These are phyloP conservation scores for Diuraphis noxia DNA, from an alignment of 1,140 invertebrate genomes.

Conservation along the genomic window DNA sequence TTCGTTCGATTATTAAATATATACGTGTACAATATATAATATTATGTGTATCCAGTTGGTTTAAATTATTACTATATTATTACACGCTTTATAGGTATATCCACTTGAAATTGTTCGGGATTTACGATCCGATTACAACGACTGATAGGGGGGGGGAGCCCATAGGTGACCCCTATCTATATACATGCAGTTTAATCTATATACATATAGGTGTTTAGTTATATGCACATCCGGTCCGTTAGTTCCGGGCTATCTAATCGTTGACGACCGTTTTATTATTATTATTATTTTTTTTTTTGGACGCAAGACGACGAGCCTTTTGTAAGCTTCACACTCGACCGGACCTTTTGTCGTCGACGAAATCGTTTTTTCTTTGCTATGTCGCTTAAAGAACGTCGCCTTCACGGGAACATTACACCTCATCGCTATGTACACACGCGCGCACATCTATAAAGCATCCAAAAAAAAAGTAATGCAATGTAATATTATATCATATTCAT, in stretches of 20 bases:
- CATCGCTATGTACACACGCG: background rate
- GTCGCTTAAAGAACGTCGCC: background rate
- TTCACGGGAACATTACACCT: background rate
- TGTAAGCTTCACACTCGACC: background rate
- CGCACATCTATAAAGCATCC: background rate
- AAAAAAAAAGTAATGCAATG: background rate
- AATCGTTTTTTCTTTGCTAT: background rate
- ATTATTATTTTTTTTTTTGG: background rate
- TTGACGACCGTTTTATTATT: background rate
- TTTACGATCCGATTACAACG: background rate
- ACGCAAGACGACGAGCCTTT: background rate
- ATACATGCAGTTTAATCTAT: background rate
- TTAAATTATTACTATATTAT: constrained; percentile 22
- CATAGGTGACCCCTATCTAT: background rate
- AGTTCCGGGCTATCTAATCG: constrained; percentile 19
- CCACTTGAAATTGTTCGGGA: constrained; percentile 24
- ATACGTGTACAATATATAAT: background rate
- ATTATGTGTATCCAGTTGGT: background rate
- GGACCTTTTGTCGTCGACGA: constrained; percentile 4
- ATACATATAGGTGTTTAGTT: no score
- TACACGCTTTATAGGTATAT: background rate
- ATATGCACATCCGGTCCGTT: background rate
- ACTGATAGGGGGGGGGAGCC: background rate
- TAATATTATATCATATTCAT: constrained; percentile 3
- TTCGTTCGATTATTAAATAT: background rate